Evolutionary conservation across 2,888 invertebrate species (phyloP).

Genomic region (Cosmia pyralina): DNA sequence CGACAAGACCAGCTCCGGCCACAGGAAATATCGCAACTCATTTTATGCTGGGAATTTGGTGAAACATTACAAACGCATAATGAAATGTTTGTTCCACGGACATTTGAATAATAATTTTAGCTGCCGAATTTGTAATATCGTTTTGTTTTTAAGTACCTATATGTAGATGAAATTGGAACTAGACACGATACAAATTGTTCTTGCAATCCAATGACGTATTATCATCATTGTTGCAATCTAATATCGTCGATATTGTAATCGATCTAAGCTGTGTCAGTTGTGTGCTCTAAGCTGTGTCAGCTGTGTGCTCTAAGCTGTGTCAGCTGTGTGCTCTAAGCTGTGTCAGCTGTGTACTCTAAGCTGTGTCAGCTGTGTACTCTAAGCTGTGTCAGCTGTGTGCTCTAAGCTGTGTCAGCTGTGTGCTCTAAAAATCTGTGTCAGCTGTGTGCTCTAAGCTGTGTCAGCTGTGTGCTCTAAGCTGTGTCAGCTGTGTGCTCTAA

Average conservation of each 20-base stretch:
- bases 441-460: no score
- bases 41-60: constrained; percentile 49
- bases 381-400: no score
- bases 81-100: constrained; percentile 36
- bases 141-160: constrained; percentile 33
- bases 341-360: no score
- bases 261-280: no score
- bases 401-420: no score
- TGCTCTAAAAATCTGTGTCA: no score
- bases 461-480: no score
- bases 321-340: no score
- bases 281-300: no score
- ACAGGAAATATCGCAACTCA: constrained; percentile 63
- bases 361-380: no score
- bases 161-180: constrained; percentile 13
- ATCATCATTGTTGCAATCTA: constrained; percentile 16
- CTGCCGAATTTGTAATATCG: constrained; percentile 16
- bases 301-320: constrained; percentile 18
- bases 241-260: constrained; percentile 19
- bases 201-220: constrained; percentile 11
- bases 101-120: constrained; percentile 25
- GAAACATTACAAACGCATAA: constrained; percentile 38
- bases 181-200: constrained; percentile 19
- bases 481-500: no score
- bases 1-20: constrained; percentile 39